A percentile compares a stretch with the other conserved stretches of the same genome.
Conservation (phyloP, 2,888 invertebrate species). For the Cataglyphis altisquamis region DNA sequence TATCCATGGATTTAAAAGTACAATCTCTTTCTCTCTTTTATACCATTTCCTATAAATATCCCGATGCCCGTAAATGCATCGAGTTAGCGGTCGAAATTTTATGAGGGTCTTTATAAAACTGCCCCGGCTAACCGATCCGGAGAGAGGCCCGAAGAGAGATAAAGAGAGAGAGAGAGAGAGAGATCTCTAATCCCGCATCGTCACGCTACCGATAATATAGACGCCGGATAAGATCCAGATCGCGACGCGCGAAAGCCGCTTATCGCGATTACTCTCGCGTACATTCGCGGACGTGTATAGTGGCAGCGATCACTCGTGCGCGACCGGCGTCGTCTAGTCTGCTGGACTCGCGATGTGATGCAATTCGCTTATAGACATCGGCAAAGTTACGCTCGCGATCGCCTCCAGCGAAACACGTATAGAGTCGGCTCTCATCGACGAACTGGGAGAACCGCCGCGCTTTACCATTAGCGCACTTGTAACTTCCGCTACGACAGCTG, state of each 20-base stretch:
- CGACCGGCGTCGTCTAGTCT: slow-evolving; percentile 83
- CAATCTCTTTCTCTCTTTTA: neutral
- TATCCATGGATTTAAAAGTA: neutral
- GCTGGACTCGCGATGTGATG: slow-evolving; percentile 75
- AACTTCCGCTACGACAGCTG: slow-evolving; percentile 50
- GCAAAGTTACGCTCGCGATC: slow-evolving; percentile 52
- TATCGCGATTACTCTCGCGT: slow-evolving; percentile 52
- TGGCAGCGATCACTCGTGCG: slow-evolving; percentile 41
- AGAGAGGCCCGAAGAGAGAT: neutral
- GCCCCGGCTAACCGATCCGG: neutral
- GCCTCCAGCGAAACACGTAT: slow-evolving; percentile 39
- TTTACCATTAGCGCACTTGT: slow-evolving; percentile 21
- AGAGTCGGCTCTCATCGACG: slow-evolving; percentile 16
- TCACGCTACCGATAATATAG: slow-evolving; percentile 20
- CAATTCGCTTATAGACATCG: slow-evolving; percentile 71
- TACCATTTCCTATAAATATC: neutral
- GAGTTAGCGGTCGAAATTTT: slow-evolving; percentile 18
- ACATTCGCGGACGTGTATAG: neutral
- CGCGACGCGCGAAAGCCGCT: slow-evolving; percentile 35
- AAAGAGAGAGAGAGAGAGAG: neutral
- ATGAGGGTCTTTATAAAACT: slow-evolving; percentile 14
- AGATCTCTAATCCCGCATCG: neutral
- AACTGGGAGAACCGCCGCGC: slow-evolving; percentile 21
- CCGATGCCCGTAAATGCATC: slow-evolving; percentile 12
- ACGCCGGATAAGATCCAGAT: slow-evolving; percentile 33